Evolutionary conservation across 2,113 vertebrate genomes (phyloP).

Genomic region (human): DNA sequence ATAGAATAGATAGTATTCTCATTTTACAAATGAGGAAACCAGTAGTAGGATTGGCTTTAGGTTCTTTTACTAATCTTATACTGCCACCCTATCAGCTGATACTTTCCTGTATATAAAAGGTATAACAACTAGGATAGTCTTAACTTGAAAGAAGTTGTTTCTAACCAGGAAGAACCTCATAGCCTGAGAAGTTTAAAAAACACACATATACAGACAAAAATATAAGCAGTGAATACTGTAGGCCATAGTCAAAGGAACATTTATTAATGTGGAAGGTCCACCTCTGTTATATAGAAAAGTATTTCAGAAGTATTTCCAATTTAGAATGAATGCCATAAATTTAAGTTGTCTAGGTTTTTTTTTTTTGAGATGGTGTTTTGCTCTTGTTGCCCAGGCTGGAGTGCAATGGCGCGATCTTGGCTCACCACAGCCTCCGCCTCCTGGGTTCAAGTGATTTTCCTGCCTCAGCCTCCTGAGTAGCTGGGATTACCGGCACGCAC

Average conservation of each 20-base stretch:
- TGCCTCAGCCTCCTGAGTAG: too few species aligned
- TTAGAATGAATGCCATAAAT: neutral
- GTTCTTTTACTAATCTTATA: conserved; percentile 23
- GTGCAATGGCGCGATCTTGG: too few species aligned
- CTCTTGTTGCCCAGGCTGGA: too few species aligned
- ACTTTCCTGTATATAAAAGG: neutral
- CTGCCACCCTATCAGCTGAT: neutral
- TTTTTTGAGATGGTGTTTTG: too few species aligned
- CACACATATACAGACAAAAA: neutral
- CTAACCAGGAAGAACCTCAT: neutral
- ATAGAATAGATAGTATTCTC: neutral
- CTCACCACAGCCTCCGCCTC: too few species aligned
- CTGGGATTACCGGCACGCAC: too few species aligned
- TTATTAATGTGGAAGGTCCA: neutral
- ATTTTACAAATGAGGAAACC: conserved; percentile 28
- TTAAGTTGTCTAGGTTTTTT: neutral
- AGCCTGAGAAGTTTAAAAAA: neutral
- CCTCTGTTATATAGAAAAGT: neutral
- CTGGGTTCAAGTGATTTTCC: too few species aligned
- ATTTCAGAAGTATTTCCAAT: neutral
- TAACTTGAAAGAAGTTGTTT: conserved; percentile 38
- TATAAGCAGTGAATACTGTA: neutral
- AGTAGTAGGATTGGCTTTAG: neutral
- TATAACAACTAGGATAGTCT: neutral
- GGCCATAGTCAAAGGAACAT: neutral